Evolutionary conservation across 2,113 vertebrate genomes (phyloP).

Genomic region (Nesoenas mayeri): DNA sequence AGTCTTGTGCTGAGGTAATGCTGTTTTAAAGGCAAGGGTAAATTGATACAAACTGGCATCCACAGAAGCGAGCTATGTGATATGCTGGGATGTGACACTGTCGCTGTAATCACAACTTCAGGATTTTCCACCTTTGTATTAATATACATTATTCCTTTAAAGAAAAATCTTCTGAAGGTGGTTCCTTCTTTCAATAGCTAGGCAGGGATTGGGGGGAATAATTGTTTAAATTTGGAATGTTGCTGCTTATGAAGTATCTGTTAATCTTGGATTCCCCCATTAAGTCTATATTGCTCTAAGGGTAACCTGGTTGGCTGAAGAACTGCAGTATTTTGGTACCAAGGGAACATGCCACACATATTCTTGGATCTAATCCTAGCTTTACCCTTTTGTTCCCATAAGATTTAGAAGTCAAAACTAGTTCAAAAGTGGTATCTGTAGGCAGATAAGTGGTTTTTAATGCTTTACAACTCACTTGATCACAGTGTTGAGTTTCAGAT

Average conservation of each 20-base stretch:
- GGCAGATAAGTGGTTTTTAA: background rate
- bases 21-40: background rate
- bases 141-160: background rate
- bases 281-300: background rate
- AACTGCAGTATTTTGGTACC: background rate
- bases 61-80: fast-evolving
- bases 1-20: background rate
- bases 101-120: background rate
- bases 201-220: background rate
- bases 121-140: background rate
- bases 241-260: background rate
- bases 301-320: background rate
- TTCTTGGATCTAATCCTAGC: background rate
- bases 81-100: background rate
- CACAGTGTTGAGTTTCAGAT: background rate
- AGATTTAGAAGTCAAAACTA: background rate
- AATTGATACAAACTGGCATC: background rate
- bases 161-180: background rate
- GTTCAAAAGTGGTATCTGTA: background rate
- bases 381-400: background rate
- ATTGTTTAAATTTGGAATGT: background rate
- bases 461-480: background rate
- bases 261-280: background rate
- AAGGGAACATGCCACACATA: background rate
- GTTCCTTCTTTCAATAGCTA: background rate